Evolutionary conservation across 2,888 invertebrate genomes (phyloP).

Genomic region (Tholera decimalis): DNA sequence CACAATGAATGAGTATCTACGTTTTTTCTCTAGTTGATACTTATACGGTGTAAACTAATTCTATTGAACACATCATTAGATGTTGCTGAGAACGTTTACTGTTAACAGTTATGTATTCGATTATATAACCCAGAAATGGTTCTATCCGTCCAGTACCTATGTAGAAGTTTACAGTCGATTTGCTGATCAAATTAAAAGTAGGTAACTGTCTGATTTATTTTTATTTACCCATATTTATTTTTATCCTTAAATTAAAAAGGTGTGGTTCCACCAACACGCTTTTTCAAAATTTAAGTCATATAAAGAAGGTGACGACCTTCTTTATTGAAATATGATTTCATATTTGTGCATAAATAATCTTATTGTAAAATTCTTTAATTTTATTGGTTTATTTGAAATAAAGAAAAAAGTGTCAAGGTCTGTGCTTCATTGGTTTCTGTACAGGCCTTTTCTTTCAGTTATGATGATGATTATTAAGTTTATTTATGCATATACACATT

Average conservation of each 20-base stretch:
- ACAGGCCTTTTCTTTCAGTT: too few species aligned
- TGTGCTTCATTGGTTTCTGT: too few species aligned
- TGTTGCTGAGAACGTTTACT: slow-evolving; percentile 13
- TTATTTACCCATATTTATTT: background rate
- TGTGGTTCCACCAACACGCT: too few species aligned
- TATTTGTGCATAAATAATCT: too few species aligned
- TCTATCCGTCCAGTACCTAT: slow-evolving; percentile 11
- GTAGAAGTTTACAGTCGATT: slow-evolving; percentile 25
- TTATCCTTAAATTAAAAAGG: background rate
- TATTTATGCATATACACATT: too few species aligned
- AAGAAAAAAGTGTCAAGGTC: too few species aligned
- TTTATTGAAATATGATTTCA: too few species aligned
- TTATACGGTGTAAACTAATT: slow-evolving; percentile 19
- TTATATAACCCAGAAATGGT: slow-evolving; percentile 43
- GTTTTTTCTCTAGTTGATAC: background rate
- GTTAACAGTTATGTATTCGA: slow-evolving; percentile 10
- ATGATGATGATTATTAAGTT: too few species aligned
- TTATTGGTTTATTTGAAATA: too few species aligned
- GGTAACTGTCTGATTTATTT: slow-evolving; percentile 11
- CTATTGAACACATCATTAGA: slow-evolving; percentile 7
- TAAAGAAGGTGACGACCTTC: too few species aligned
- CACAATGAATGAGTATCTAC: background rate
- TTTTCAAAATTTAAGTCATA: too few species aligned
- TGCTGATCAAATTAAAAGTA: slow-evolving; percentile 22
- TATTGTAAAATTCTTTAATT: too few species aligned